phyloP scores from a whole-genome alignment of 2,113 vertebrate genomes.

The Anhinga rufa region DNA sequence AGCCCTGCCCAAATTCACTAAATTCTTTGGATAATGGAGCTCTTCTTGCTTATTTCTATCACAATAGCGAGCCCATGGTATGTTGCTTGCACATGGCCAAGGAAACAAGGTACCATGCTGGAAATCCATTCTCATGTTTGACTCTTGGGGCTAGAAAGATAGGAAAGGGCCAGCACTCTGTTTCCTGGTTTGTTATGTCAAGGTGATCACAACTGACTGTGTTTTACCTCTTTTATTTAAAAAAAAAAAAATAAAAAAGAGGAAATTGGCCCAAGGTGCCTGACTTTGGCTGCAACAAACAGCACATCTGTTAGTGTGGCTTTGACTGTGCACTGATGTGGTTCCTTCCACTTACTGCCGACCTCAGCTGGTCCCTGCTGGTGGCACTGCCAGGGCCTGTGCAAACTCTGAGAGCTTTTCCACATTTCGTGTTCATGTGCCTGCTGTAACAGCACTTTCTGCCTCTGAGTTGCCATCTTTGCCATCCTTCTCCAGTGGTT shows the following conservation, averaged over 20 bases:
- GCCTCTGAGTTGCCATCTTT: background rate
- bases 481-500: background rate
- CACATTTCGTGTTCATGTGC: rapidly evolving
- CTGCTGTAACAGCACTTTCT: background rate
- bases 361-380: background rate
- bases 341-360: background rate
- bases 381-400: background rate
- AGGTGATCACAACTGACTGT: background rate
- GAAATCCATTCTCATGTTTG: background rate
- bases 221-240: background rate
- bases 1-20: background rate
- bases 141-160: background rate
- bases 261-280: background rate
- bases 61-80: background rate
- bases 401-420: background rate
- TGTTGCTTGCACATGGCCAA: background rate
- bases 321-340: background rate
- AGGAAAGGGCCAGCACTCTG: background rate
- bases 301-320: background rate
- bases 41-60: background rate
- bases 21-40: background rate
- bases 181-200: background rate
- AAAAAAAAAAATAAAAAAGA: background rate
- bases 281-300: background rate
- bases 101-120: background rate